Base-by-base conservation (phyloP, 2,797 vertebrate species). In the Diplodus sargus region DNA sequence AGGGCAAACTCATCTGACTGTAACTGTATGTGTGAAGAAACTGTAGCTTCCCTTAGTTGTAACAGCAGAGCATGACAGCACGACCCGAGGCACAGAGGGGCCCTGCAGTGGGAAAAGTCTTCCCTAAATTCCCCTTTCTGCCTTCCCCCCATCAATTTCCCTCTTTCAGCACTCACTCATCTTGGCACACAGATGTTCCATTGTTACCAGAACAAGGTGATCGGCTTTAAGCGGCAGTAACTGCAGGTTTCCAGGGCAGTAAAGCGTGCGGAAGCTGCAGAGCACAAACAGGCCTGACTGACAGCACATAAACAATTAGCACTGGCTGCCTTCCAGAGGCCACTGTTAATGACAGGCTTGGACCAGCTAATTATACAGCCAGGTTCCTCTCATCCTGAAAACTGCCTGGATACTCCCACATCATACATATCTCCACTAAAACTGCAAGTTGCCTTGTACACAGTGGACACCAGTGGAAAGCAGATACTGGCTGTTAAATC, bases 221-320 rank as follows among this genome's bases (percentile, higher is more conserved):
- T 68, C 70, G 43, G 71, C 73, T 79, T 71, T 79, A 78, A 82
- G 82, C 59, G 39, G 64, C 71, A 78, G 23, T 88, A 93, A 88
- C 84, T 86, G 78, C 83, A 72, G 87, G 70, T 91, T 92, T 94
- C 83, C 88, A 80, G 80, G 88, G 85, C 62, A 76, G 83, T 84
- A 75, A 89, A 84, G 78, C 34, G 23, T 42, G 67, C 28, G 42
- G 66, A 70, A 58, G 78, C 79, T 69, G 2, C 73, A 60, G 52
- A 64, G 82, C 81, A 87, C 81, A 89, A 90, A 90, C 68, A 87
- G 71, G n/a, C 76, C 67, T 87, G 88, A 93, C 85, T 93, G 93
- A 94, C 92, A 84, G 91, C 91, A 87, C 83, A 89, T 87, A 93
- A 95, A 94, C 92, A 93, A 94, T 94, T 92, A 93, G 78, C 83